Conservation (phyloP, 2,888 invertebrate genomes). For the Amiota communis region DNA sequence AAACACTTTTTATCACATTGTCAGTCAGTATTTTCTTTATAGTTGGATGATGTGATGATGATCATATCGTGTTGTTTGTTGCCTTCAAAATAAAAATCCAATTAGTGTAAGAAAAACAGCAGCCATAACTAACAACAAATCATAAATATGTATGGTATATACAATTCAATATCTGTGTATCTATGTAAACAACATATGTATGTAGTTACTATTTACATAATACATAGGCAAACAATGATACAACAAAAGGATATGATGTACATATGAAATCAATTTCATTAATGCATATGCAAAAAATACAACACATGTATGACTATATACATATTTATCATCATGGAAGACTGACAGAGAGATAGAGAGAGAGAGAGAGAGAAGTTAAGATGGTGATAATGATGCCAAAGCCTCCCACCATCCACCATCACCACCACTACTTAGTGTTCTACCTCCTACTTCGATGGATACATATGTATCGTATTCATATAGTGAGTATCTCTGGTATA, state of each 20-base stretch:
- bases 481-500: no score
- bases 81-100: background rate
- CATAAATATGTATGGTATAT: no score
- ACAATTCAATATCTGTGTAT: background rate
- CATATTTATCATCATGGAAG: slow-evolving; percentile 37
- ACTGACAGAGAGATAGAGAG: slow-evolving; percentile 37
- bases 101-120: slow-evolving; percentile 11
- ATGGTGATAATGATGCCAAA: background rate
- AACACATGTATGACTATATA: background rate
- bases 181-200: background rate
- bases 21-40: no score
- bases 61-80: no score
- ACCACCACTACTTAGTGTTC: no score
- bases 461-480: no score
- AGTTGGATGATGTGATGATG: no score
- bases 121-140: no score
- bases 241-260: slow-evolving; percentile 6
- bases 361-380: slow-evolving; percentile 39
- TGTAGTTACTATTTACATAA: background rate
- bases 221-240: background rate
- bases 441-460: no score
- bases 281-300: slow-evolving; percentile 6
- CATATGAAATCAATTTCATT: background rate
- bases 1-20: no score
- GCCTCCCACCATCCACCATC: no score